Conservation (phyloP, 1,140 invertebrate species). For the Trichonephila inaurata region DNA sequence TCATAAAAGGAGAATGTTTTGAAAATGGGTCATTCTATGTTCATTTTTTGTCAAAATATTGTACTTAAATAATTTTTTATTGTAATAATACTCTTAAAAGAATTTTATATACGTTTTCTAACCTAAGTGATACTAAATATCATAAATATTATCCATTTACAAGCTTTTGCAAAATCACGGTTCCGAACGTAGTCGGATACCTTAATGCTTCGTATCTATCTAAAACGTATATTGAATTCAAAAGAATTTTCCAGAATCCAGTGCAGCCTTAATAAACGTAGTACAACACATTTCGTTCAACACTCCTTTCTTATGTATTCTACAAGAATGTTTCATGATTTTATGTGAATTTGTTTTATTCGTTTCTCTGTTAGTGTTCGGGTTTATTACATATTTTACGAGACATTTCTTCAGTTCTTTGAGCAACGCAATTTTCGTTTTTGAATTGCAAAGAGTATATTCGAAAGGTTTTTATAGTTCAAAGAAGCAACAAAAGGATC, state of each 20-base stretch:
- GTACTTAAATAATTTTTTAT: too few species aligned
- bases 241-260: background rate
- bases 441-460: background rate
- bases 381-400: conserved; percentile 31
- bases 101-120: too few species aligned
- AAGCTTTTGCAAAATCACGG: too few species aligned
- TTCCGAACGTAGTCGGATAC: too few species aligned
- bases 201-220: background rate
- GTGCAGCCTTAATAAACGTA: background rate
- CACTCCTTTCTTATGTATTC: background rate
- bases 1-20: too few species aligned
- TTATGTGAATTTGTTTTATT: conserved; percentile 1
- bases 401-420: background rate
- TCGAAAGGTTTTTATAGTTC: background rate
- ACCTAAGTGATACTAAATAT: too few species aligned
- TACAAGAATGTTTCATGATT: background rate
- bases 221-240: background rate
- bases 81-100: too few species aligned
- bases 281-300: background rate
- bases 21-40: too few species aligned
- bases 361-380: background rate
- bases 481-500: background rate
- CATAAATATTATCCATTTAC: too few species aligned
- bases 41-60: too few species aligned
- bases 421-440: background rate